Conservation (phyloP, 2,797 vertebrate genomes). For the Gila robusta region DNA sequence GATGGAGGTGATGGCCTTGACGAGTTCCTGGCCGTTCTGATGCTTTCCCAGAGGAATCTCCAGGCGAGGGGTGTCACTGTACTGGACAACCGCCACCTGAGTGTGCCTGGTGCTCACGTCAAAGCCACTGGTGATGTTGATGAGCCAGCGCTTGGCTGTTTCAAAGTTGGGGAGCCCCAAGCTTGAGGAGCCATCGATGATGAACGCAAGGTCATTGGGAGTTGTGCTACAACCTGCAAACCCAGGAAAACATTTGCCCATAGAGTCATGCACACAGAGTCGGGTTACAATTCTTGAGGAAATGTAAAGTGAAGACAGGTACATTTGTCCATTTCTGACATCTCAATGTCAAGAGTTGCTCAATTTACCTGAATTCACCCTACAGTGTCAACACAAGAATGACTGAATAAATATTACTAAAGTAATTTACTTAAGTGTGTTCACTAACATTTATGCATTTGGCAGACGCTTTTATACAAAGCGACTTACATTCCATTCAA, state of each 20-base stretch:
- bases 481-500: background rate
- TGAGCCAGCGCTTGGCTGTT: slow-evolving; percentile 73
- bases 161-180: slow-evolving; percentile 70
- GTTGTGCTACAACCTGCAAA: slow-evolving; percentile 74
- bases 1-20: slow-evolving; percentile 67
- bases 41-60: slow-evolving; percentile 74
- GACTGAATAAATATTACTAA: background rate
- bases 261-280: background rate
- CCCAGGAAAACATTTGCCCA: slow-evolving; percentile 34
- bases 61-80: slow-evolving; percentile 74
- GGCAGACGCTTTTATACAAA: background rate
- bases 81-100: slow-evolving; percentile 74
- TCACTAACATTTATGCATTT: background rate
- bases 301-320: background rate
- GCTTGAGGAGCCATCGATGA: slow-evolving; percentile 76
- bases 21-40: slow-evolving; percentile 65
- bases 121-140: slow-evolving; percentile 73
- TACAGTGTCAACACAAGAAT: background rate
- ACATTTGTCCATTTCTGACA: background rate
- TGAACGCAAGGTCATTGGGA: slow-evolving; percentile 73
- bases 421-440: background rate
- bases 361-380: background rate
- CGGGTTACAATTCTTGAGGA: background rate
- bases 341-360: background rate
- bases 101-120: slow-evolving; percentile 70